Percentiles rank a stretch among this genome's conserved stretches.
These are phyloP conservation scores for Onychomys arenicola DNA, from an alignment of 2,797 vertebrate species.

Conservation along the genomic window DNA sequence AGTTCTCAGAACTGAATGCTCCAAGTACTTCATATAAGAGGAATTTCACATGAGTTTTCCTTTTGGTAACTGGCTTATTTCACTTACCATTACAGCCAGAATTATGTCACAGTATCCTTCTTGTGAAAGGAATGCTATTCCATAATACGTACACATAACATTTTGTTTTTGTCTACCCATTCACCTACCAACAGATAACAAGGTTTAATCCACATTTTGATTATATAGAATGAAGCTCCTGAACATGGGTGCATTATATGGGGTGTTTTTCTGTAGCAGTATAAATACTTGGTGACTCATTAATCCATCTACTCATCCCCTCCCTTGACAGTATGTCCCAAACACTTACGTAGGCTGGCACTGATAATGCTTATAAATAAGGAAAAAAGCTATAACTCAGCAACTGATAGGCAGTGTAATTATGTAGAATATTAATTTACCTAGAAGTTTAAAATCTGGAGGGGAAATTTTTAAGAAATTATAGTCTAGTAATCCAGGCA, in stretches of 20 bases:
- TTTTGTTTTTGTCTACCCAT: not conserved
- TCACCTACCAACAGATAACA: not conserved
- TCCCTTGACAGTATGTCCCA: not conserved
- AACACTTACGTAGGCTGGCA: not conserved
- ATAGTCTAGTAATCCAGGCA: not conserved
- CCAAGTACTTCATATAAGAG: not conserved
- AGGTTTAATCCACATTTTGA: not conserved
- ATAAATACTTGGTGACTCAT: conserved; percentile 22
- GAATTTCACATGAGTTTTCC: not conserved
- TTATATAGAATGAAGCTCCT: not conserved
- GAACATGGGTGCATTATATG: not conserved
- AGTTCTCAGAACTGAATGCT: not conserved
- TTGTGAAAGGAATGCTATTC: not conserved
- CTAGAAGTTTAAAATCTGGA: conserved; percentile 41
- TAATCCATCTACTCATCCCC: not conserved
- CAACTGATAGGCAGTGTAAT: not conserved
- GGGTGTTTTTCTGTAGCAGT: not conserved
- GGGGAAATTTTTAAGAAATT: not conserved
- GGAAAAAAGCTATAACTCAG: not conserved
- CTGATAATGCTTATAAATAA: not conserved
- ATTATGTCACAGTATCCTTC: not conserved
- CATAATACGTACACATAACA: not conserved
- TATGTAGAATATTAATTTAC: conserved; percentile 18
- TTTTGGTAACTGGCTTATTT: not conserved
- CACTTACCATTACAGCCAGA: not conserved